Evolutionary conservation across 1,140 invertebrate genomes (phyloP), one percentile per base, ranked within the genome.

Genomic region (Magallana gigas): DNA sequence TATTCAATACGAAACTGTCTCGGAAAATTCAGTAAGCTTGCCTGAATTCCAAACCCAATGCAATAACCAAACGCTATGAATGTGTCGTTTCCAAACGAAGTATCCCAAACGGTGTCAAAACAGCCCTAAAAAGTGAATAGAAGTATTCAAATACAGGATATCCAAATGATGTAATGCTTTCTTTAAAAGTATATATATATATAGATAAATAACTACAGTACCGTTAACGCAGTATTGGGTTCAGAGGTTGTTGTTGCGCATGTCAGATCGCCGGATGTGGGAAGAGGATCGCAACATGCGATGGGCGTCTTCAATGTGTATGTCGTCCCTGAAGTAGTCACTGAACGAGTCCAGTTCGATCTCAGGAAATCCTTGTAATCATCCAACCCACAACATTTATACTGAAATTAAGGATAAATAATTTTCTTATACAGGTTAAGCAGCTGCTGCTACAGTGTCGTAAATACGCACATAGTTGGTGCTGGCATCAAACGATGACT

Each of bases 341-440:
- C 68, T 29, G 9, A 29, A 29, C 23, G 23, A 11, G 68, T 76
- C 68, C 68, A 76, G 68, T 76, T 76, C 5, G 68, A 76, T 14
- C 68, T 18, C 12, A 29, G 9, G 23, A 76, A 76, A 12, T 76
- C 68, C 23, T 76, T 29, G 68, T 76, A 76, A 36, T 76, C 23
- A 76, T 12, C 48, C 18, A 76, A 76, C 36, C 68, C 68, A 29
- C 68, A 76, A 76, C 68, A 76, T 76, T 76, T 76, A 29, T 76
- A 76, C 68, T 76, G 68, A 18, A 76, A 48, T 48, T 2, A 4
- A 48, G 23, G 23, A 5, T 48, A 48, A 4, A 48, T 48, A 48
- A 48, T 48, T 48, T 4, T 48, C 36, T 5, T 48, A 48, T 5
- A 48, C 36, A 48, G 36, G 36, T 48, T 48, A 48, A 48, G 36